A percentile compares a stretch with the other conserved stretches of the same genome.
These are phyloP conservation scores for Dolichotis patagonum DNA, from an alignment of 2,113 vertebrate genomes.

Conservation along the genomic window DNA sequence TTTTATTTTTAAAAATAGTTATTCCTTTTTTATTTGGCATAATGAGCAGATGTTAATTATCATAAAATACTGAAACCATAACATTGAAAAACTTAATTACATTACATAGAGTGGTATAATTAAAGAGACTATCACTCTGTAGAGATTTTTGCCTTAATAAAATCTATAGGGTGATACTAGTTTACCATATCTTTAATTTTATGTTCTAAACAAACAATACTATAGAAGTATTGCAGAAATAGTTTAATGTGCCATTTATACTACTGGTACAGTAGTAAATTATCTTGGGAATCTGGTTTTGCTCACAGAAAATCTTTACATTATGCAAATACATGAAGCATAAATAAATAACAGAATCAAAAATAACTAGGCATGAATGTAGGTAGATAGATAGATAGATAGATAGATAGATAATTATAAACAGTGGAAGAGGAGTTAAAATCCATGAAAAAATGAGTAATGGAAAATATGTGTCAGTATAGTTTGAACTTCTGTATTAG, in stretches of 20 bases:
- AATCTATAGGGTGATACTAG: not conserved
- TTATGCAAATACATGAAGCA: not conserved
- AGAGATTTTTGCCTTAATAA: not conserved
- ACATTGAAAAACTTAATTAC: not conserved
- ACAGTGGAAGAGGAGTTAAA: not conserved
- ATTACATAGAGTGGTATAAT: not conserved
- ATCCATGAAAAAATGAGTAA: not conserved
- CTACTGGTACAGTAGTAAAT: not conserved
- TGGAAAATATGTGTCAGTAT: not conserved
- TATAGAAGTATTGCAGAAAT: not conserved
- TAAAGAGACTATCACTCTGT: not conserved
- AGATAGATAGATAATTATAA: not conserved
- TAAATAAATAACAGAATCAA: not conserved
- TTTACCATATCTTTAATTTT: not conserved
- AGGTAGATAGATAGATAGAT: too few species aligned
- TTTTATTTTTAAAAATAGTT: too few species aligned
- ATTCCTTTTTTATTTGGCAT: not conserved
- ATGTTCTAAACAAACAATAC: not conserved
- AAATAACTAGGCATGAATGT: not conserved
- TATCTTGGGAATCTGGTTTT: not conserved
- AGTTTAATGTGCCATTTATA: not conserved
- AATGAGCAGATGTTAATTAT: not conserved
- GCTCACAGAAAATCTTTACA: not conserved
- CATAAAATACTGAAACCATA: conserved; percentile 35
- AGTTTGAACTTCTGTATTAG: not conserved